Evolutionary conservation across 2,888 invertebrate genomes (phyloP), one percentile per base, ranked within the genome.

Genomic region (Phengaris arion): DNA sequence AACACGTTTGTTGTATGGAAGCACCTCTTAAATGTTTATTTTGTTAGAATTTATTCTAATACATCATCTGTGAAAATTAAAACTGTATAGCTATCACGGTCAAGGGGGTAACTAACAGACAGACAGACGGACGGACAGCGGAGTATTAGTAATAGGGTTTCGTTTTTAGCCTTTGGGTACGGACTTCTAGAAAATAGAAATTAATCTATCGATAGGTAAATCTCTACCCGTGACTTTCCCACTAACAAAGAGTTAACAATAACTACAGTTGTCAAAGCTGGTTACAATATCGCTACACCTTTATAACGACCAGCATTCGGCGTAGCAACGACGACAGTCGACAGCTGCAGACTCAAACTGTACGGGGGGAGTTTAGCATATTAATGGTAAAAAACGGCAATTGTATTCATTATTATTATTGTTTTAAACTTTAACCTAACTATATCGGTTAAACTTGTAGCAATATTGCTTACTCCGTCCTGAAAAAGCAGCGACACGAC

Each of bases 361-460:
- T 2, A 64, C 10, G 35, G 64, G 64, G 55, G n/a, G 64, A 64
- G 6, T 13, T 9, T 64, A 2, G 35, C 35, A 35, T 64, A 64
- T 45, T 35, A 64, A 64, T 64, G 35, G 64, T 64, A 64, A 45
- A 59, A 64, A 64, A 45, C 64, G 35, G 35, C 10, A 45, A 64
- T 45, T 35, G 35, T 64, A 12, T 22, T 6, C 7, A 7, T 64
- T 35, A 64, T 64, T 64, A 2, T 12, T 13, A 64, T 64, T 12
- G 64, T 64, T 64, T 64, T 35, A 64, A 45, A 64, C 35, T 64
- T 64, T 64, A 64, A 64, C 64, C 35, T 64, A 22, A 35, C 4
- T 59, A 22, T 59, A 22, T 22, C 10, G 22, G 59, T 59, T 59
- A 59, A 5, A 59, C 2, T 35, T 3, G 35, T 57, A 57, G n/a